Evolutionary conservation across 1,140 invertebrate genomes (phyloP).

Genomic region (Cyphomyrmex costatus): DNA sequence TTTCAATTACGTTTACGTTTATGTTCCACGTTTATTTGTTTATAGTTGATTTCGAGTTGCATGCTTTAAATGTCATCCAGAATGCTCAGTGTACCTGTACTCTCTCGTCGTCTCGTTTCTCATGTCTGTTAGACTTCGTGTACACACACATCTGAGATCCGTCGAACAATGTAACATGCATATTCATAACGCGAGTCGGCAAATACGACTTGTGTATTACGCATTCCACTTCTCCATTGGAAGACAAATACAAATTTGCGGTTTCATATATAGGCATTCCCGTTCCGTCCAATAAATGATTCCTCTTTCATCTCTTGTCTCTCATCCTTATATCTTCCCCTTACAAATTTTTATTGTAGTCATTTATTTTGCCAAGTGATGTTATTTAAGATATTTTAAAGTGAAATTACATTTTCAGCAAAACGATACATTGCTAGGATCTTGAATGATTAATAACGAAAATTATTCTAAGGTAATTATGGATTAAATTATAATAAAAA

Average conservation of each 20-base stretch:
- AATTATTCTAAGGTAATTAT: slow-evolving; percentile 18
- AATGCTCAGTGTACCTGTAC: slow-evolving; percentile 85
- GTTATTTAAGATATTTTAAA: slow-evolving; percentile 40
- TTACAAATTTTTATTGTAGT: neutral
- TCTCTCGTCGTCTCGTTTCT: slow-evolving; percentile 81
- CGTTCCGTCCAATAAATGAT: neutral
- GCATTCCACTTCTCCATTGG: slow-evolving; percentile 43
- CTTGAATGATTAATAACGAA: slow-evolving; percentile 11
- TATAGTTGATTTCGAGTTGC: slow-evolving; percentile 79
- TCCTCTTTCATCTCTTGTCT: neutral
- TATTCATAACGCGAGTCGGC: slow-evolving; percentile 51
- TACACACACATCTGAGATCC: slow-evolving; percentile 49
- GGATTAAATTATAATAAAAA: neutral
- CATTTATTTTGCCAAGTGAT: slow-evolving; percentile 46
- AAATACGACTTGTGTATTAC: slow-evolving; percentile 49
- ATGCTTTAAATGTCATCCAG: slow-evolving; percentile 86
- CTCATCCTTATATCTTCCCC: neutral
- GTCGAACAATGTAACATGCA: slow-evolving; percentile 65
- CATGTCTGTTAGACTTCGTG: slow-evolving; percentile 71
- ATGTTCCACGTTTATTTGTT: slow-evolving; percentile 53
- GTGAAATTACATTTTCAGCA: slow-evolving; percentile 44
- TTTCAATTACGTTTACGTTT: slow-evolving; percentile 66
- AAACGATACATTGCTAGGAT: slow-evolving; percentile 7
- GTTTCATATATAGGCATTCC: slow-evolving; percentile 31
- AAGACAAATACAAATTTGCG: slow-evolving; percentile 55